Evolutionary conservation across 1,140 invertebrate genomes (phyloP), one percentile per base, ranked within the genome.

Genomic region (Micrasema minimum): DNA sequence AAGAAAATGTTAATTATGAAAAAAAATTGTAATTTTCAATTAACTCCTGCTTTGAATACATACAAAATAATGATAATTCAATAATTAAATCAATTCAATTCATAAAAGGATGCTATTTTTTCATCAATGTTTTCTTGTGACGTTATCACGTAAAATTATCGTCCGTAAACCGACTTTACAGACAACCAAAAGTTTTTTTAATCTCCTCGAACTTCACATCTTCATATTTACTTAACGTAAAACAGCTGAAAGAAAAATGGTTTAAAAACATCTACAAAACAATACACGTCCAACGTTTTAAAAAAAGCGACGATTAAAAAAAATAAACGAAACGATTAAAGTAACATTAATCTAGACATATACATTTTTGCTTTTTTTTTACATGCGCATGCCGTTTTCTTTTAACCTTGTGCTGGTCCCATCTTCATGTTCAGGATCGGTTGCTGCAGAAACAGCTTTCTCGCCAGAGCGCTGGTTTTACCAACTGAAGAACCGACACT

Each of bases 401-500:
- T 73, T 81, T 77, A 81, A 85, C 82, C 83, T 84, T 79, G 77
- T 46, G 72, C 71, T 48, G 79, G 74, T 20, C 78, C 69, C 69
- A 81, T 80, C 78, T 84, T 83, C 75, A 82, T 80, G 35, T 80
- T 81, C 59, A 83, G 78, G 62, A 84, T 80, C 41, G 81, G 80
- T 37, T 76, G 76, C 72, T 78, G 80, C 2, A 81, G 70, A 0
- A 80, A 79, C 23, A 83, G 68, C 61, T 80, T 81, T 74, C 77
- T 80, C 26, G 78, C 77, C 69, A 82, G 68, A 65, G 48, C 51
- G 18, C 46, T 50, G 46, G 41, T 67, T 14, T n/a, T 67, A 6
- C 26, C 26, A 7, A 20, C n/a, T 37, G 62, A 61, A 6, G 50
- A 43, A 23, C 62, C 20, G n/a, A 37, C 23, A 31, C 23, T 57